Conservation (phyloP, 1,140 invertebrate genomes). For the Ceratitis capitata region DNA sequence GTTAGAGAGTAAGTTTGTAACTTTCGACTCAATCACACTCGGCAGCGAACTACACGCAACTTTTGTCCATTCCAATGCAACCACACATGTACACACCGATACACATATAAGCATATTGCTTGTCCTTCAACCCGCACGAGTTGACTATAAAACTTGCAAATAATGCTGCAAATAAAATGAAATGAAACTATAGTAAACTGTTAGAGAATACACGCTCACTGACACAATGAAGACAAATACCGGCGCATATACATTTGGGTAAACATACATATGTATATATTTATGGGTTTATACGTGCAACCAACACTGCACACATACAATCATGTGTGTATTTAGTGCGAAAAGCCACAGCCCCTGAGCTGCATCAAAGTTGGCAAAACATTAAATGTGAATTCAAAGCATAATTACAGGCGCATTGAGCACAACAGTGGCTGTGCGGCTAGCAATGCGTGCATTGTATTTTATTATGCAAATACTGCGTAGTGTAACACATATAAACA, state of each 20-base stretch:
- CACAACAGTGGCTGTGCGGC: neutral
- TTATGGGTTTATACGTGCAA: neutral
- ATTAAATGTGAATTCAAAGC: constrained; percentile 22
- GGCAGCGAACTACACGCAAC: neutral
- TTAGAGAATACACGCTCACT: neutral
- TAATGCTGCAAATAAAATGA: constrained; percentile 30
- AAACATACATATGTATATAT: neutral
- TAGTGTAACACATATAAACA: neutral
- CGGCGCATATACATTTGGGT: neutral
- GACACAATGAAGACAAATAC: neutral
- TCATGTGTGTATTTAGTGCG: no score
- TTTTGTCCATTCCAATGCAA: neutral
- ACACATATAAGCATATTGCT: neutral
- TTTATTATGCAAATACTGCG: constrained; percentile 2
- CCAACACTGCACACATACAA: no score
- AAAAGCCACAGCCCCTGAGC: neutral
- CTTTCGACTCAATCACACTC: constrained; percentile 21
- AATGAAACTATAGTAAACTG: constrained; percentile 5
- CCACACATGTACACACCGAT: neutral
- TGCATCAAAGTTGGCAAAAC: constrained; percentile 4
- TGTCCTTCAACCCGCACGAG: neutral
- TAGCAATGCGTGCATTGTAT: neutral
- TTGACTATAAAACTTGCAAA: constrained; percentile 16
- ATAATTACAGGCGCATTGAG: constrained; percentile 25
- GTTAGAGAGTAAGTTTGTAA: constrained; percentile 24